Conservation (phyloP, 1,140 invertebrate species). For the Drosophila parabipectinata region DNA sequence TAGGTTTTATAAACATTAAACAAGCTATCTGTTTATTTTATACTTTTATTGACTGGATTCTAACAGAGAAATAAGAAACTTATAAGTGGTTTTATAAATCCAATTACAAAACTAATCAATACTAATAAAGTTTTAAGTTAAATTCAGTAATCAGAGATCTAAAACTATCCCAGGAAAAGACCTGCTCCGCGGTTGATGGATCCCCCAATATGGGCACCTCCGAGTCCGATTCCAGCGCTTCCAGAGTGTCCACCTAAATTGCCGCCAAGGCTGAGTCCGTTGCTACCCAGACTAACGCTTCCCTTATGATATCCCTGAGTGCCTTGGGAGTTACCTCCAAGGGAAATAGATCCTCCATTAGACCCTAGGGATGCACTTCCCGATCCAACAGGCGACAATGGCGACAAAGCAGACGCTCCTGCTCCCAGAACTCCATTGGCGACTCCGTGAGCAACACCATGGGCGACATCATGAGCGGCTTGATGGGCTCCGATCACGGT, state of each 20-base stretch:
- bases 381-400: neutral
- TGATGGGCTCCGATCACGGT: conserved; percentile 9
- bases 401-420: neutral
- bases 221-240: conserved; percentile 10
- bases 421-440: conserved; percentile 4
- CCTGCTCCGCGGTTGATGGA: conserved; percentile 27
- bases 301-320: conserved; percentile 2
- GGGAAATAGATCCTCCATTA: neutral
- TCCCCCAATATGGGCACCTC: conserved; percentile 11
- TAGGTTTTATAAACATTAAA: neutral
- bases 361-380: neutral
- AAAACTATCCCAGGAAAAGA: conserved; percentile 17
- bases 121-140: neutral
- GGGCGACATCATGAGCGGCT: conserved; percentile 1
- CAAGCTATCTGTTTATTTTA: neutral
- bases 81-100: no score
- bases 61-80: neutral
- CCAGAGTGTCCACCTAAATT: conserved; percentile 9
- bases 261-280: conserved; percentile 15
- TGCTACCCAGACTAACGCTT: conserved; percentile 9
- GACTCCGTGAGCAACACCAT: conserved; percentile 2
- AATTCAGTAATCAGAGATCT: neutral
- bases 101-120: conserved; percentile 1
- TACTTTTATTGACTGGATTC: neutral
- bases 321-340: neutral